Evolutionary conservation across 2,888 invertebrate species (phyloP), one percentile per base, ranked within the genome.

Genomic region (Agriopis aurantiaria): DNA sequence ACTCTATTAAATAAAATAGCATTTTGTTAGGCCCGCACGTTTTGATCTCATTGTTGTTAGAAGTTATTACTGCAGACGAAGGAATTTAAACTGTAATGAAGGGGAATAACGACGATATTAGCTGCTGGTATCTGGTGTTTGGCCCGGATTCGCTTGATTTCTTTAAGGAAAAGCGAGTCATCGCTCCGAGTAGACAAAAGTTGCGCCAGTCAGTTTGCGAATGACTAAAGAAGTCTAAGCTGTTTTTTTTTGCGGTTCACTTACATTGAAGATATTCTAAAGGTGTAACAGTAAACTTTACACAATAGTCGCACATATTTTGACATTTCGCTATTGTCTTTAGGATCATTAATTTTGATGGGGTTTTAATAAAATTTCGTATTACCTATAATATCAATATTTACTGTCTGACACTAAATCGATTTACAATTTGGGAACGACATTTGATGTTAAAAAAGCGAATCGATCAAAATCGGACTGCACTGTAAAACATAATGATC

Each of bases 61-160:
- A 68, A 78, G 75, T 75, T 79, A 70, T 78, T 80, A 72, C 67
- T 62, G 67, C 66, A 71, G 66, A 41, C 77, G 79, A 67, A 72
- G 73, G 23, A 79, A 77, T 78, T 81, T 78, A 71, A 70, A 72
- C 80, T 80, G 46, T 87, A 84, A 77, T 63, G 41, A 71, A 55
- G 52, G 65, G 51, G 46, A 57, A 68, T 83, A 87, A 69, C 83
- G 85, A 77, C 72, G 74, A 78, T 76, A 82, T 85, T 87, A 61
- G 53, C 76, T 62, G 65, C 73, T 68, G 49, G 43, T 46, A 68
- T 52, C 57, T 55, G 68, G 59, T 75, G 72, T 80, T 72, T 86
- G 88, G 81, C 86, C 87, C 84, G 88, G 90, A 85, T 89, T 87
- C 82, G 88, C 80, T 87, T 88, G 85, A 89, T 87, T 90, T 90